phyloP scores from a whole-genome alignment of 2,113 vertebrate species.

The Ctenomys sociabilis region DNA sequence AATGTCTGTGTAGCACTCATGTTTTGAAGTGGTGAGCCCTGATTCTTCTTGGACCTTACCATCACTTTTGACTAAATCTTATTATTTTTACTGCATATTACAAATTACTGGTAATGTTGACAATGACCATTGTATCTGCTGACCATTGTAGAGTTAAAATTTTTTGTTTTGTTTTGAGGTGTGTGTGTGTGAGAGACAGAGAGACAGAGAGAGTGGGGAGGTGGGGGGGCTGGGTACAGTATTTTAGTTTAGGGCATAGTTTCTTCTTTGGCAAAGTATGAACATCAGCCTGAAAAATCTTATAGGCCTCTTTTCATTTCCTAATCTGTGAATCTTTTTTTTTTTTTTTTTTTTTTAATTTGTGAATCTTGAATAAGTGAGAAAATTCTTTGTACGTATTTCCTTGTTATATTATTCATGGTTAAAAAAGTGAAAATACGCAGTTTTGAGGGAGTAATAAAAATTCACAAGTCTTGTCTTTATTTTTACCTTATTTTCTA shows the following conservation, averaged over 20 bases:
- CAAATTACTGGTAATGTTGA: not conserved
- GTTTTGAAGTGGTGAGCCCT: not conserved
- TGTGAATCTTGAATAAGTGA: not conserved
- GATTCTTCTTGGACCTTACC: not conserved
- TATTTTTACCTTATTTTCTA: constrained; percentile 2
- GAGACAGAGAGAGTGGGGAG: no score
- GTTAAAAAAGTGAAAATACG: constrained; percentile 4
- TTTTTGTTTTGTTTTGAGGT: not conserved
- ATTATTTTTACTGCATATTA: not conserved
- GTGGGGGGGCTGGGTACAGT: not conserved
- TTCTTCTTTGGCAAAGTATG: constrained; percentile 5
- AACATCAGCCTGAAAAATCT: not conserved
- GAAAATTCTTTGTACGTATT: not conserved
- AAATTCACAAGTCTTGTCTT: not conserved
- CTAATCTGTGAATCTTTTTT: not conserved
- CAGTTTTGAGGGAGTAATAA: not conserved
- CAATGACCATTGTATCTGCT: not conserved
- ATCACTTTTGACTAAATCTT: not conserved
- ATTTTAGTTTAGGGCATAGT: not conserved
- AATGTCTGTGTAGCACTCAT: not conserved
- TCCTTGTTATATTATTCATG: not conserved
- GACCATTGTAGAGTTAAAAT: not conserved
- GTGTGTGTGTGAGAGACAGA: no score
- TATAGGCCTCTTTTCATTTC: not conserved
- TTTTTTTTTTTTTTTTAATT: not conserved